Evolutionary conservation across 2,888 invertebrate species (phyloP).

Genomic region (Nephrocerus scutellatus): DNA sequence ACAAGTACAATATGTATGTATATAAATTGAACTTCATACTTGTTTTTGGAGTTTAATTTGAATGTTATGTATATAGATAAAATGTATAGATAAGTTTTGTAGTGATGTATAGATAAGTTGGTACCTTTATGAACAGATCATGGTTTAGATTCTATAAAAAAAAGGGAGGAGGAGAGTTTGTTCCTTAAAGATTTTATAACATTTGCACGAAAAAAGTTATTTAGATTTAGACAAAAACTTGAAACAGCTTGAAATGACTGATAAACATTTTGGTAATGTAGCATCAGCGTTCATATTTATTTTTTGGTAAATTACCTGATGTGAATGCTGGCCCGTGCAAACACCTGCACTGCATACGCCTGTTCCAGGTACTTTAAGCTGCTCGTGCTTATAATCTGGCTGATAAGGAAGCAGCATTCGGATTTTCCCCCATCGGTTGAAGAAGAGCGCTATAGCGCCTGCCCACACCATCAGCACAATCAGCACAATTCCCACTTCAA

Average conservation of each 20-base stretch:
- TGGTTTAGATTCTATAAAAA: slow-evolving; percentile 47
- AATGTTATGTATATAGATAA: background rate
- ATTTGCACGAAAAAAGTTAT: no score
- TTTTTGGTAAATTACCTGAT: slow-evolving; percentile 40
- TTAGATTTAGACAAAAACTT: no score
- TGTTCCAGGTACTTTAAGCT: slow-evolving; percentile 71
- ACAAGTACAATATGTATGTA: no score
- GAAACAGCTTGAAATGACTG: no score
- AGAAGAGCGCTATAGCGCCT: slow-evolving; percentile 78
- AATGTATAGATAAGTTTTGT: background rate
- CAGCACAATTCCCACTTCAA: slow-evolving; percentile 83
- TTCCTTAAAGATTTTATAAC: slow-evolving; percentile 7
- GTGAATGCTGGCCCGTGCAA: slow-evolving; percentile 54
- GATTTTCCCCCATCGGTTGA: slow-evolving; percentile 85
- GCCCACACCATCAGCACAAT: slow-evolving; percentile 77
- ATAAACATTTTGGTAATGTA: no score
- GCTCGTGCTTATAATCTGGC: slow-evolving; percentile 83
- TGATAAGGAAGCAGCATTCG: slow-evolving; percentile 87
- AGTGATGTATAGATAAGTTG: slow-evolving; percentile 11
- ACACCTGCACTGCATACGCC: slow-evolving; percentile 60
- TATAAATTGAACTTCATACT: no score
- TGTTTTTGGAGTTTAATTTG: no score
- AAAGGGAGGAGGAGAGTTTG: slow-evolving; percentile 30
- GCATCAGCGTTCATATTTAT: slow-evolving; percentile 10
- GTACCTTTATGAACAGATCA: slow-evolving; percentile 47